Evolutionary conservation across 2,888 invertebrate genomes (phyloP).

Genomic region (Rotaria macrura): DNA sequence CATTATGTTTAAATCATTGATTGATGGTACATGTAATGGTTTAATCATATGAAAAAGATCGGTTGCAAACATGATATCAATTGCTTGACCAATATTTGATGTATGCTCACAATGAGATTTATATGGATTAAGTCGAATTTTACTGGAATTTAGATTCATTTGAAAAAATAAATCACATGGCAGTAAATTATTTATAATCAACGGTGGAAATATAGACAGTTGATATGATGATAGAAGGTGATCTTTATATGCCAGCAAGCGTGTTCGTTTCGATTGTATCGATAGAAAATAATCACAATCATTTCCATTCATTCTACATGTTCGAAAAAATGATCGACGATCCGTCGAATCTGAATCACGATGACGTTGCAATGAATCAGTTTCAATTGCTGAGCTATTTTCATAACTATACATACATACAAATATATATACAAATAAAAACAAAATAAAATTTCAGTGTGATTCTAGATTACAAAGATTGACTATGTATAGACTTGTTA

Average conservation of each 20-base stretch:
- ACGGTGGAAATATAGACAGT: conserved; percentile 62
- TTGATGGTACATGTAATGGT: not conserved
- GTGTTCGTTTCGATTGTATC: not conserved
- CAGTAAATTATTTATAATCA: conserved; percentile 74
- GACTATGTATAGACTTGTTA: too few relatives aligned
- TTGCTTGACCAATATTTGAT: not conserved
- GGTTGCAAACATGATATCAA: not conserved
- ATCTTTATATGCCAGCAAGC: not conserved
- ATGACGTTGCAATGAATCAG: not conserved
- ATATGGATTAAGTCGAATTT: not conserved
- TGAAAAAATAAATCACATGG: conserved; percentile 55
- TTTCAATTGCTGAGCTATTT: not conserved
- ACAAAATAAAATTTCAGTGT: too few relatives aligned
- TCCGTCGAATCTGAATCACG: not conserved
- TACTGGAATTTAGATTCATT: not conserved
- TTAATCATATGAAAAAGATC: not conserved
- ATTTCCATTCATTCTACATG: not conserved
- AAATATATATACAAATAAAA: too few relatives aligned
- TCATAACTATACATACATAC: not conserved
- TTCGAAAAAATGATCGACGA: not conserved
- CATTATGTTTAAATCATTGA: not conserved
- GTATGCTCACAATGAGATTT: conserved; percentile 12
- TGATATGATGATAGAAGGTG: not conserved
- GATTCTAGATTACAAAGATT: too few relatives aligned
- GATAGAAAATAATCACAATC: not conserved